Evolutionary conservation across 2,888 invertebrate genomes (phyloP).

Genomic region (Toxonevra muliebris): DNA sequence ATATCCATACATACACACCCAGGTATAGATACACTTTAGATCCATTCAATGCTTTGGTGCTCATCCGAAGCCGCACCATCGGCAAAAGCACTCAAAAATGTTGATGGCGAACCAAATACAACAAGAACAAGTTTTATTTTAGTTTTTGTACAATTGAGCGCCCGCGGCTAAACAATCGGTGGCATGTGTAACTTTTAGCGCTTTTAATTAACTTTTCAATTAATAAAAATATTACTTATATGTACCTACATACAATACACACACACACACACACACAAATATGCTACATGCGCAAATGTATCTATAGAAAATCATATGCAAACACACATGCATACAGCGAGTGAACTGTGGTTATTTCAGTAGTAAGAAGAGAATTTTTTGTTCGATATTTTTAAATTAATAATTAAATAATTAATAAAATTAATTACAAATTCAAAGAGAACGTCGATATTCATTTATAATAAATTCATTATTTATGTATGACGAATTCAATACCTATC

Average conservation of each 20-base stretch:
- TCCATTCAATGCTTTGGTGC: constrained; percentile 3
- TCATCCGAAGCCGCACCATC: neutral
- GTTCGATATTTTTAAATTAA: too few species aligned
- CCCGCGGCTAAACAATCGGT: constrained; percentile 59
- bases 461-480: too few species aligned
- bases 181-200: constrained; percentile 62
- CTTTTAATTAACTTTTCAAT: constrained; percentile 62
- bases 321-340: neutral
- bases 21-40: neutral
- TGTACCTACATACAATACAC: neutral
- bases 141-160: constrained; percentile 43
- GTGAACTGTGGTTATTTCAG: too few species aligned
- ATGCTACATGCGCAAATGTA: constrained; percentile 17
- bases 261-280: constrained; percentile 25
- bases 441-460: too few species aligned
- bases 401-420: too few species aligned
- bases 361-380: too few species aligned
- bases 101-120: neutral
- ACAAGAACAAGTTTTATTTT: constrained; percentile 1
- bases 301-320: neutral
- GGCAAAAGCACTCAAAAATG: constrained; percentile 6
- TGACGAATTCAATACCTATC: too few species aligned
- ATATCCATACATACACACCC: neutral
- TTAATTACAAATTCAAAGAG: too few species aligned
- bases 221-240: constrained; percentile 52